phyloP scores from a whole-genome alignment of 2,113 vertebrate genomes.

The Etia nguti region DNA sequence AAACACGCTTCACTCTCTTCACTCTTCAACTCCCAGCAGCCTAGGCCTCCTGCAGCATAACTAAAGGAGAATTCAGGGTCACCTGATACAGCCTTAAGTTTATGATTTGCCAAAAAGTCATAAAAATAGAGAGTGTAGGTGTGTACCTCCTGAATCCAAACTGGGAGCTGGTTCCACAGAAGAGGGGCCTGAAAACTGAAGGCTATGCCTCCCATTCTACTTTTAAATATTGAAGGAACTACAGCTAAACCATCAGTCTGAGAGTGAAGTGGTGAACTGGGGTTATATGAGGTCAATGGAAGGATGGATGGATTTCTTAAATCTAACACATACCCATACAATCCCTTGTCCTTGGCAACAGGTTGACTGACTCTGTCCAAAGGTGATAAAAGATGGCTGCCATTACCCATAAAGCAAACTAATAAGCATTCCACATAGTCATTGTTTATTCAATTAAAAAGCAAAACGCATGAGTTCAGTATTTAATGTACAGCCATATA shows the following conservation, averaged over 20 bases:
- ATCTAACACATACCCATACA: neutral
- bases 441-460: neutral
- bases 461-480: neutral
- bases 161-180: neutral
- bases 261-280: neutral
- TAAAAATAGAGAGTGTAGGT: neutral
- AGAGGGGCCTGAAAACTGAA: neutral
- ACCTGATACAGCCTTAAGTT: fast-evolving
- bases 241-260: neutral
- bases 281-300: neutral
- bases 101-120: neutral
- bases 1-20: neutral
- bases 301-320: neutral
- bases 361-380: neutral
- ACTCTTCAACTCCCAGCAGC: neutral
- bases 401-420: neutral
- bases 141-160: fast-evolving
- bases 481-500: neutral
- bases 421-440: neutral
- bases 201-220: neutral
- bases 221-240: neutral
- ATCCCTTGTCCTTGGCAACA: neutral
- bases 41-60: neutral
- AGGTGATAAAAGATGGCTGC: neutral
- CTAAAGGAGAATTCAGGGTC: neutral